Percentiles rank a stretch among this genome's conserved stretches.
These are phyloP conservation scores for Antechinus flavipes DNA, from an alignment of 2,113 vertebrate species.

Conservation along the genomic window DNA sequence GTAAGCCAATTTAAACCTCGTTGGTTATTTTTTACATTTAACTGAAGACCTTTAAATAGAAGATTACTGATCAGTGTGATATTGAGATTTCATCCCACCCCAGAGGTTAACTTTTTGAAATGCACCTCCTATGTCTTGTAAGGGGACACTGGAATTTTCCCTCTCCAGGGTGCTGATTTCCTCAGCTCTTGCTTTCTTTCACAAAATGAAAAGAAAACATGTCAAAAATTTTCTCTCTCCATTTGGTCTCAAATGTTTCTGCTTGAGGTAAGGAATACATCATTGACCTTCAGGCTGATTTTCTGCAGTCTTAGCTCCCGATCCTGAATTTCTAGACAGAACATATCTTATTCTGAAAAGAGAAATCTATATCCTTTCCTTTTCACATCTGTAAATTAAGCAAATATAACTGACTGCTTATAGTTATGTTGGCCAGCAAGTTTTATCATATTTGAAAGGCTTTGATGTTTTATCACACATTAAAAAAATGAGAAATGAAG, in stretches of 20 bases:
- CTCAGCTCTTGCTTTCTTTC: not conserved
- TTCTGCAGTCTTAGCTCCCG: not conserved
- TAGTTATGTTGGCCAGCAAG: not conserved
- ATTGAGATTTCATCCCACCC: not conserved
- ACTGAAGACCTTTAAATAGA: not conserved
- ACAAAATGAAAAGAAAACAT: not conserved
- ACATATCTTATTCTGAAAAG: not conserved
- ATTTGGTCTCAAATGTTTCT: not conserved
- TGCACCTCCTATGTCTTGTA: not conserved
- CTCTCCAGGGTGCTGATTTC: not conserved
- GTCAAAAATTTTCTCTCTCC: not conserved
- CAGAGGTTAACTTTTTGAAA: not conserved
- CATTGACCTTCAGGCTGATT: not conserved
- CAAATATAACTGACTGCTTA: not conserved
- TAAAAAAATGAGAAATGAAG: not conserved
- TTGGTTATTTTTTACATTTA: not conserved
- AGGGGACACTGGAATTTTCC: not conserved
- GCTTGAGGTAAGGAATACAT: not conserved
- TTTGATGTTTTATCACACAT: not conserved
- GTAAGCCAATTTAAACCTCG: not conserved
- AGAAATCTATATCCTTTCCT: not conserved
- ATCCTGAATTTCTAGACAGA: not conserved
- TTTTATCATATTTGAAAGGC: not conserved
- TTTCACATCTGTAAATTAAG: not conserved
- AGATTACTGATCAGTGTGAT: not conserved